phyloP scores from a whole-genome alignment of 2,113 vertebrate genomes.

The Chiloscyllium plagiosum region DNA sequence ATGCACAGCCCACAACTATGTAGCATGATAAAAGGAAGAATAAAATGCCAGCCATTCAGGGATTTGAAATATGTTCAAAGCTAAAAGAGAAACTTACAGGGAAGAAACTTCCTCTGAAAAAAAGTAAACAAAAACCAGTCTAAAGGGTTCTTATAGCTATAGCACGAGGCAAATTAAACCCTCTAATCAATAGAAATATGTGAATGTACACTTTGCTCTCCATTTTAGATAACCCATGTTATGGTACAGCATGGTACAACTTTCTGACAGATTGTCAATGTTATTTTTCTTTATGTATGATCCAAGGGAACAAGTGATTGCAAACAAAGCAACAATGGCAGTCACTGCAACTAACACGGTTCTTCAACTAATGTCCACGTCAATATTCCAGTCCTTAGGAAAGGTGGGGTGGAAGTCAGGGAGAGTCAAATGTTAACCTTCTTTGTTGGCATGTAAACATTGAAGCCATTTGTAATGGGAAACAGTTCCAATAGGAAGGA shows the following conservation, averaged over 20 bases:
- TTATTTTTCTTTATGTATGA: not conserved
- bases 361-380: not conserved
- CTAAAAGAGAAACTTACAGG: conserved; percentile 1
- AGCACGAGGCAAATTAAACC: not conserved
- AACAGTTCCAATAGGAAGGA: not conserved
- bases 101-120: not conserved
- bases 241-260: not conserved
- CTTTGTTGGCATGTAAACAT: not conserved
- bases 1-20: not conserved
- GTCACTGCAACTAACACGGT: not conserved
- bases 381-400: too few relatives aligned
- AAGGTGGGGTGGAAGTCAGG: too few relatives aligned
- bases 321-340: not conserved
- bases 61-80: not conserved
- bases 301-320: not conserved
- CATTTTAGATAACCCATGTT: not conserved
- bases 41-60: not conserved
- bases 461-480: not conserved
- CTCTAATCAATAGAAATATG: not conserved
- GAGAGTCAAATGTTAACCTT: not conserved
- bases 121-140: not conserved
- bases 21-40: not conserved
- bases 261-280: not conserved
- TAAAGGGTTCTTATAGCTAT: not conserved
- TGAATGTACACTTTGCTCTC: not conserved